A percentile compares a stretch with the other conserved stretches of the same genome.
Conservation (phyloP, 2,888 invertebrate genomes). For the Macaria notata region DNA sequence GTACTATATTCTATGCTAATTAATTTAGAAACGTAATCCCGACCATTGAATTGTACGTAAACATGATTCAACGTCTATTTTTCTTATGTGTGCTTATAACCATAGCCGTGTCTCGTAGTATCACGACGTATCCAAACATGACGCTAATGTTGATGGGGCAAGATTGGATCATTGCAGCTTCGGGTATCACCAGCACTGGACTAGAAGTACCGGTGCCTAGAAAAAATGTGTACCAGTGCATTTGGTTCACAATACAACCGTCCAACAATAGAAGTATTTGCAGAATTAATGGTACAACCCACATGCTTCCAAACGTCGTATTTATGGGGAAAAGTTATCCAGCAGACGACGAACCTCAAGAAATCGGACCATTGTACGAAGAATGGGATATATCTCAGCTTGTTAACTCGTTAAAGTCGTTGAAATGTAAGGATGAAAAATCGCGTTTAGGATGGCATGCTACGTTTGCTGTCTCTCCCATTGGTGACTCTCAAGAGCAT, state of each 20-base stretch:
- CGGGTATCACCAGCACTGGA: background rate
- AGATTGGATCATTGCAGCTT: background rate
- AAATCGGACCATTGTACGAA: conserved; percentile 2
- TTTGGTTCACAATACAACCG: background rate
- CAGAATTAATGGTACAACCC: background rate
- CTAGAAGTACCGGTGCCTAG: background rate
- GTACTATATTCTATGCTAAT: too few species aligned
- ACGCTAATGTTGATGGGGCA: background rate
- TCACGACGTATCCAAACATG: background rate
- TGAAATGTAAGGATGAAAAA: conserved; percentile 1
- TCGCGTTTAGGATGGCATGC: background rate
- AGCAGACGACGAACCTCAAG: background rate
- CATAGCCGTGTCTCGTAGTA: background rate
- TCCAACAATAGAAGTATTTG: background rate
- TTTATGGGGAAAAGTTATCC: background rate
- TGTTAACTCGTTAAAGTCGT: background rate
- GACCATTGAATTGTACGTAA: too few species aligned
- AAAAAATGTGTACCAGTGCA: background rate
- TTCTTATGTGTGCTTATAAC: background rate
- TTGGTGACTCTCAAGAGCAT: background rate
- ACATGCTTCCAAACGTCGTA: background rate
- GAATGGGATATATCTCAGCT: background rate
- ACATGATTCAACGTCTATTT: background rate
- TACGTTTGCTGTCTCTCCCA: background rate
- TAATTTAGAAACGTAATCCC: too few species aligned